Conservation (phyloP, 2,113 vertebrate species). For the Plecotus auritus region DNA sequence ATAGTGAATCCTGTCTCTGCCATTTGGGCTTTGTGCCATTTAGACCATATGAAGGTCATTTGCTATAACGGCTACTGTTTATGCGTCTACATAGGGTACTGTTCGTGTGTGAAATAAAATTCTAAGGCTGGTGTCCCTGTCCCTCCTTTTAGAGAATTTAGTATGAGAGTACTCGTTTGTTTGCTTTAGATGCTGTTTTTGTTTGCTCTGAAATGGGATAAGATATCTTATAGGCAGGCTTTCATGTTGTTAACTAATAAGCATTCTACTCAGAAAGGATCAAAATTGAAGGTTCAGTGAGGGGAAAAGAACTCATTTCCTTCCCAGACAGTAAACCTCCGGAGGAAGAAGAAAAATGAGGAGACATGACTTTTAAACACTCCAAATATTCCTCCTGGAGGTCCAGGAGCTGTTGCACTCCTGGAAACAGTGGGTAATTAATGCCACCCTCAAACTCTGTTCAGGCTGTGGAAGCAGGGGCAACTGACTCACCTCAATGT, state of each 20-base stretch:
- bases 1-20: neutral
- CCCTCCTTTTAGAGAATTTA: neutral
- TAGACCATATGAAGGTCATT: neutral
- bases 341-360: neutral
- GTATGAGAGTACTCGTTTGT: neutral
- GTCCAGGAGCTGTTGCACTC: neutral
- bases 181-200: neutral
- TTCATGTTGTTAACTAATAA: neutral
- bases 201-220: neutral
- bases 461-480: neutral
- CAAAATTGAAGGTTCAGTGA: neutral
- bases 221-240: neutral
- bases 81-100: too few species aligned
- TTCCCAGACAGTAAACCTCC: neutral
- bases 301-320: neutral
- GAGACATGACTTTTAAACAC: neutral
- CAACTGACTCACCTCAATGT: neutral
- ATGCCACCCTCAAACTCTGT: neutral
- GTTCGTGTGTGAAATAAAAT: neutral
- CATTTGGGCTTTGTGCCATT: neutral
- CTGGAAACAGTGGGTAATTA: neutral
- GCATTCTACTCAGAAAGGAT: neutral
- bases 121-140: neutral
- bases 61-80: neutral
- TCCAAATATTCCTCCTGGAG: neutral